Base-by-base conservation (phyloP, 2,888 invertebrate species). In the Acanthacorydalis orientalis region DNA sequence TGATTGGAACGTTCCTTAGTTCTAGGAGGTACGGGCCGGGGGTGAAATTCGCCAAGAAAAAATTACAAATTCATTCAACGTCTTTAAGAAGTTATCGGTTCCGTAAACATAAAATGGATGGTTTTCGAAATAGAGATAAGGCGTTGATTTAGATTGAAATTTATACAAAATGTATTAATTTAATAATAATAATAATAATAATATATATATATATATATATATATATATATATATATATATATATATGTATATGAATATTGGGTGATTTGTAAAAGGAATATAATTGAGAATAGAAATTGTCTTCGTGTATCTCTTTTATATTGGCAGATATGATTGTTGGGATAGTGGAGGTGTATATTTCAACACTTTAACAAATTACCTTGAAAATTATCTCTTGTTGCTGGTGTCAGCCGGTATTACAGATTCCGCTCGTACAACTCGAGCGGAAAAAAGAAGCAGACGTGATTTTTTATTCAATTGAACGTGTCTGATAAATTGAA, bases 401-500 rank as follows among this genome's bases (percentile, higher is more conserved):
- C n/a, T 14, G 7, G 37, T 37, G 37, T 37, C 37, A 37, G 37
- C 37, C 37, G 37, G 37, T 37, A 37, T 37, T 37, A 37, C 37
- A 8, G 37, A 37, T 9, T 37, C 37, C 10, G 37, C 14, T 37
- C 37, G 37, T 37, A 37, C 37, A n/a, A 37, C n/a, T 14, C 37
- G 9, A 9, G 12, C 14, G 43, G n/a, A 43, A 31, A 23, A 23
- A 11, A 31, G 16, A 10, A 23, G 31, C 23, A 31, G 43, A n/a
- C 31, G 43, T 43, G 43, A 23, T 43, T 43, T 43, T 43, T 43
- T 43, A 43, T 43, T 16, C 43, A 43, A 43, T 43, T 43, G 43
- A 43, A 31, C 43, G 43, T 31, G 43, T 31, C 43, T 43, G 31
- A 43, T 31, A 43, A 43, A 43, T 43, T 43, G 43, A 43, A 43